These are phyloP conservation scores for Coregonus clupeaformis DNA, from an alignment of 2,113 vertebrate genomes.

Conservation along the genomic window DNA sequence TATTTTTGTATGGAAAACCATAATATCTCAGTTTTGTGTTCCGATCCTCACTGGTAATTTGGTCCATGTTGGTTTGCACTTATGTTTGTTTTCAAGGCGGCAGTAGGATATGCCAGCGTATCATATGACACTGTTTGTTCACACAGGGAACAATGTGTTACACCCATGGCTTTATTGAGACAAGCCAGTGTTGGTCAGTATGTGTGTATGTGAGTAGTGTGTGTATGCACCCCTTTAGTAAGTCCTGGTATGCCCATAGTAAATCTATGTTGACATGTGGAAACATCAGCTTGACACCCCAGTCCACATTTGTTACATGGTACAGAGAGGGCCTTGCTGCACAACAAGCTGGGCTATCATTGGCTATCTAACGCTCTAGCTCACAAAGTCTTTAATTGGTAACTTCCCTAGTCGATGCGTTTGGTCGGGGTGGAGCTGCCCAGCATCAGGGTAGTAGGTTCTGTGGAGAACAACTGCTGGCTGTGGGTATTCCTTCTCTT, in stretches of 20 bases:
- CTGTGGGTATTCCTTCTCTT: no score
- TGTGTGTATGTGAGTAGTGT: neutral
- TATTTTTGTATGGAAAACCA: neutral
- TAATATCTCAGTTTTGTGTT: conserved; percentile 16
- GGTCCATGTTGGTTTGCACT: conserved; percentile 24
- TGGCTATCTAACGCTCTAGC: no score
- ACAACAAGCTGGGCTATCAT: conserved; percentile 25
- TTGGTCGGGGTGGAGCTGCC: no score
- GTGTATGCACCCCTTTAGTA: conserved; percentile 9
- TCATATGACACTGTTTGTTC: conserved; percentile 50
- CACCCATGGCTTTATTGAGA: conserved; percentile 34
- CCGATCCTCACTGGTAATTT: conserved; percentile 18
- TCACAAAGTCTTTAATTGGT: no score
- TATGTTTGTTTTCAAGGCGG: conserved; percentile 53
- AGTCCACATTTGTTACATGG: conserved; percentile 59
- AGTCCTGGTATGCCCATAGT: conserved; percentile 41
- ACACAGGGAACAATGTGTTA: conserved; percentile 30
- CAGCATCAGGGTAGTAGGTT: no score
- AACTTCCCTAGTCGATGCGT: no score
- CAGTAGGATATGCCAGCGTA: conserved; percentile 22
- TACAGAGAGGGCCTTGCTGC: conserved; percentile 47
- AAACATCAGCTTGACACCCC: conserved; percentile 64
- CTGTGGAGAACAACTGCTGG: no score
- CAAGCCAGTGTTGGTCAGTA: conserved; percentile 22
- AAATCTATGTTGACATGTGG: conserved; percentile 65